Evolutionary conservation across 2,113 vertebrate genomes (phyloP).

Genomic region (Proteles cristata): DNA sequence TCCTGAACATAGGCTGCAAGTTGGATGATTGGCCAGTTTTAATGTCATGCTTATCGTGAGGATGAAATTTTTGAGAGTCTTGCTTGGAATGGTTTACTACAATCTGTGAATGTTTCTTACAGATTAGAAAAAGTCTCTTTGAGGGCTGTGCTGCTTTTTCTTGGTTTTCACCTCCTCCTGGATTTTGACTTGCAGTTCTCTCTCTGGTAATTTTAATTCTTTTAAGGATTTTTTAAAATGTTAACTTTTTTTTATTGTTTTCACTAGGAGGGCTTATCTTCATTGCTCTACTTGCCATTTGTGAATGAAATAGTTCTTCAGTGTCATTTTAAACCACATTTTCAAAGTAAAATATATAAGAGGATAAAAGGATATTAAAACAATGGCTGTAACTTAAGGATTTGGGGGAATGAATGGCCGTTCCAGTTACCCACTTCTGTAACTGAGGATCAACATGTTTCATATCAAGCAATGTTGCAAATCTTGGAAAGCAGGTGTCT

Average conservation of each 20-base stretch:
- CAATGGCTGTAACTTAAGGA: not conserved
- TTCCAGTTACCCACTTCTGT: not conserved
- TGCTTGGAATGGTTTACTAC: not conserved
- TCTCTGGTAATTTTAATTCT: not conserved
- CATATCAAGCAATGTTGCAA: not conserved
- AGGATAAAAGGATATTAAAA: not conserved
- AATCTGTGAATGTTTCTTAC: not conserved
- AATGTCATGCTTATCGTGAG: not conserved
- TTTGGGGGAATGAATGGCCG: not conserved
- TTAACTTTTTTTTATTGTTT: not conserved
- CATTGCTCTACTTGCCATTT: not conserved
- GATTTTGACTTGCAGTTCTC: not conserved
- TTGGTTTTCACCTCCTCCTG: not conserved
- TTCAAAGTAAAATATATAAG: not conserved
- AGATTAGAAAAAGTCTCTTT: not conserved
- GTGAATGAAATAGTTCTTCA: not conserved
- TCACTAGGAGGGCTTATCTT: not conserved
- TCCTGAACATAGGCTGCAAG: not conserved
- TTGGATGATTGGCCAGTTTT: not conserved
- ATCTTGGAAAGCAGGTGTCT: not conserved
- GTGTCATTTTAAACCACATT: not conserved
- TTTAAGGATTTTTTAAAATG: not conserved
- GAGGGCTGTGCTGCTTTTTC: not conserved
- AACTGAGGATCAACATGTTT: slow-evolving; percentile 28
- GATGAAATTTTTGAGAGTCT: not conserved